Evolutionary conservation across 37 sponge, comb jelly and placozoan species (phyloP).

Genomic region (Halichondria panicea): DNA sequence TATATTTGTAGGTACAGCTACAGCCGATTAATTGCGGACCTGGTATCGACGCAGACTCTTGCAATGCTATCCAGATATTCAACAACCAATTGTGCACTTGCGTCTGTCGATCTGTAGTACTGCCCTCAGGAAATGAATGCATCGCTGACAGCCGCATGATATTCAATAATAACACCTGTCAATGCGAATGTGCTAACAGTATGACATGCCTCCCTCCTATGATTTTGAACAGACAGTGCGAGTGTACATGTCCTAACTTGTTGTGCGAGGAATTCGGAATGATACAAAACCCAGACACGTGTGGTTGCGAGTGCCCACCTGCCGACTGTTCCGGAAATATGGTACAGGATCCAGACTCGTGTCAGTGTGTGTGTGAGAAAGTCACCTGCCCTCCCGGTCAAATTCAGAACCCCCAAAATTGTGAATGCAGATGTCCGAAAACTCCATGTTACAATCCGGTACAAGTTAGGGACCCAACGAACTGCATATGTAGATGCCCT

Average conservation of each 20-base stretch:
- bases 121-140: too few species aligned
- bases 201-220: neutral
- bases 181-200: slow-evolving; percentile 19
- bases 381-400: slow-evolving; percentile 22
- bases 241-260: slow-evolving; percentile 43
- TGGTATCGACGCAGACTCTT: too few species aligned
- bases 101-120: too few species aligned
- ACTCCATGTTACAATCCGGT: slow-evolving; percentile 2
- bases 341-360: slow-evolving; percentile 41
- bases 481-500: slow-evolving; percentile 27
- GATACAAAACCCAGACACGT: slow-evolving; percentile 22
- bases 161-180: slow-evolving; percentile 14
- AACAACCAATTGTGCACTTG: too few species aligned
- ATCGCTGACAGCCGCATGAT: neutral
- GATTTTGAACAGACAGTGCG: slow-evolving; percentile 14
- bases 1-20: too few species aligned
- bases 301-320: slow-evolving; percentile 23
- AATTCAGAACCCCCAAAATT: slow-evolving; percentile 9
- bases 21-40: too few species aligned
- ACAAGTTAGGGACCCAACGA: slow-evolving; percentile 31
- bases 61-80: too few species aligned
- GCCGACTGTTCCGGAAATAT: neutral
- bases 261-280: slow-evolving; percentile 17
- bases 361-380: slow-evolving; percentile 31
- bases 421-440: slow-evolving; percentile 25